Evolutionary conservation across 2,888 invertebrate species (phyloP).

Genomic region (Eupithecia inturbata): DNA sequence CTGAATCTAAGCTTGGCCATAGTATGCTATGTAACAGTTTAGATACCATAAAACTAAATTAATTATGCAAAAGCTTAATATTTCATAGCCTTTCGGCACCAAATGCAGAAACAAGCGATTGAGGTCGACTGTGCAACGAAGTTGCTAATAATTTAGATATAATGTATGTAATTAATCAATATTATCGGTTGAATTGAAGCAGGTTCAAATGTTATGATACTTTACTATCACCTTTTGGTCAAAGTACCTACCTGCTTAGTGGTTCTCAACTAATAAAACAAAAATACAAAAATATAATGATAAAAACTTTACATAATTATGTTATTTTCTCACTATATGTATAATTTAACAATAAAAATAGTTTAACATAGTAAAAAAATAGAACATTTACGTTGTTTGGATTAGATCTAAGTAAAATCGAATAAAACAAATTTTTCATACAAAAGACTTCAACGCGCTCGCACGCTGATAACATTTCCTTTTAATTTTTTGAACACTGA

Average conservation of each 20-base stretch:
- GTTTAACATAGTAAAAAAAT: background rate
- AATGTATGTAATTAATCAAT: too few relatives aligned
- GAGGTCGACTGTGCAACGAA: constrained; percentile 12
- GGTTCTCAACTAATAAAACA: background rate
- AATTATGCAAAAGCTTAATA: constrained; percentile 18
- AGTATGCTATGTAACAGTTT: constrained; percentile 3
- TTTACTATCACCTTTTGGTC: background rate
- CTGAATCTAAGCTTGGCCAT: too few relatives aligned
- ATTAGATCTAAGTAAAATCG: background rate
- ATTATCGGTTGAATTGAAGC: background rate
- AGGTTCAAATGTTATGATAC: constrained; percentile 13
- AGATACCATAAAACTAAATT: constrained; percentile 24
- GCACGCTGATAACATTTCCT: background rate
- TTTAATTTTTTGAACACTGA: background rate
- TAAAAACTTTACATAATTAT: background rate
- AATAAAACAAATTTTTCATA: constrained; percentile 2
- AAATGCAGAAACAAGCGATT: constrained; percentile 11
- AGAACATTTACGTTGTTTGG: background rate
- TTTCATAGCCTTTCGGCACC: constrained; percentile 5
- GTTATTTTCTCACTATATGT: background rate
- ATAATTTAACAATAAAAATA: background rate
- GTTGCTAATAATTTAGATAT: constrained; percentile 6
- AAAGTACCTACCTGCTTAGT: background rate
- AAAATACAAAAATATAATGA: background rate
- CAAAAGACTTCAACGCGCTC: constrained; percentile 31